Percentiles rank a stretch among this genome's conserved stretches.
Evolutionary conservation across 2,888 invertebrate genomes (phyloP).

Genomic region (Nasonia oneida): DNA sequence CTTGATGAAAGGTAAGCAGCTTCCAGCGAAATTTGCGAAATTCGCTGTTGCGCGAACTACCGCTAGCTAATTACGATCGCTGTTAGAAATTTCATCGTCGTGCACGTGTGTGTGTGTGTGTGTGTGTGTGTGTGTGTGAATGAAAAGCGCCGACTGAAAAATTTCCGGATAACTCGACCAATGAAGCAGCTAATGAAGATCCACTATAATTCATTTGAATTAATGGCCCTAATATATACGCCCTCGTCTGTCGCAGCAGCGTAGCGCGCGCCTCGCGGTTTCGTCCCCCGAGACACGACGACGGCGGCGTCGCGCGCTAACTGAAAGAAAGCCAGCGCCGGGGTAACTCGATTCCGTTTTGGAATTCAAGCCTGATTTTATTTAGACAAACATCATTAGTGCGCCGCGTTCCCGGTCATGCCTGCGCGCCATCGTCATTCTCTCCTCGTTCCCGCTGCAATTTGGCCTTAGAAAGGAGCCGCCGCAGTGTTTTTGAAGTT

Average conservation of each 20-base stretch:
- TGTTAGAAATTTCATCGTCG: background rate
- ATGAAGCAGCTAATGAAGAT: background rate
- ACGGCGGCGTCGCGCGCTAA: background rate
- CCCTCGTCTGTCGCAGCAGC: background rate
- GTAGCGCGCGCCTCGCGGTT: background rate
- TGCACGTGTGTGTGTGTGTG: no score
- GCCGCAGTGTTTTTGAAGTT: conserved; percentile 23
- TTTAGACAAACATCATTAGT: conserved; percentile 46
- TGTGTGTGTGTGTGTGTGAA: no score
- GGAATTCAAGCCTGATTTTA: conserved; percentile 44
- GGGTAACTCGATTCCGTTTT: conserved; percentile 29
- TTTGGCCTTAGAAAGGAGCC: background rate
- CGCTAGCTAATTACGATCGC: background rate
- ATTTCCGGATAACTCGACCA: background rate
- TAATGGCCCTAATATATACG: background rate
- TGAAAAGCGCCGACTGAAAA: background rate
- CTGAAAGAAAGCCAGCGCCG: conserved; percentile 3
- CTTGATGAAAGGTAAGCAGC: conserved; percentile 38
- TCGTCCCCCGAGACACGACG: background rate
- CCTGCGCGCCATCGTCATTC: conserved; percentile 26
- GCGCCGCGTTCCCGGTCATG: background rate
- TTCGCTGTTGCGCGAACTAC: background rate
- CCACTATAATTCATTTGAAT: conserved; percentile 13
- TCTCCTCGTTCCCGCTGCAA: conserved; percentile 10
- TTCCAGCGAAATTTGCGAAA: conserved; percentile 17